A percentile compares a stretch with the other conserved stretches of the same genome.
Conservation (phyloP, 2,888 invertebrate species). For the Orthosia gracilis region DNA sequence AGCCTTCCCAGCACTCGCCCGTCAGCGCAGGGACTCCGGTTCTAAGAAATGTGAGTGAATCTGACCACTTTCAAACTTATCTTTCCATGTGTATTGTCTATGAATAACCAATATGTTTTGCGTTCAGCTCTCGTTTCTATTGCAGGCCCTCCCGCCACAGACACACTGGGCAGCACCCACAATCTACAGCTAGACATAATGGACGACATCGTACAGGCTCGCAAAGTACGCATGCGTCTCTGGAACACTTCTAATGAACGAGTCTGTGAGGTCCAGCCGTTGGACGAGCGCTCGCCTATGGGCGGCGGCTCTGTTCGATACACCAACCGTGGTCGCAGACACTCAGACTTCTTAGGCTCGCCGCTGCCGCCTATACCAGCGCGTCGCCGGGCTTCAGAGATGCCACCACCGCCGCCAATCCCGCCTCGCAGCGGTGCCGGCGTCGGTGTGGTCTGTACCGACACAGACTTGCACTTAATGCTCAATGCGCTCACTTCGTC, state of each 20-base stretch:
- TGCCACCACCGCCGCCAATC: conserved; percentile 91
- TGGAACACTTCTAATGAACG: conserved; percentile 96
- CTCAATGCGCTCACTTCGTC: conserved; percentile 95
- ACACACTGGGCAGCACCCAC: conserved; percentile 94
- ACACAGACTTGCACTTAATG: conserved; percentile 95
- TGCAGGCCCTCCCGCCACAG: conserved; percentile 93
- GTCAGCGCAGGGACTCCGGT: conserved; percentile 84
- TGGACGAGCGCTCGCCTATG: conserved; percentile 92
- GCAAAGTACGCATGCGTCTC: conserved; percentile 96
- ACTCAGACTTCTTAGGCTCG: conserved; percentile 93
- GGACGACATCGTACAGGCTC: conserved; percentile 96
- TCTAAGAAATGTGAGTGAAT: conserved; percentile 86
- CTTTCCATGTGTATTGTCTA: background rate
- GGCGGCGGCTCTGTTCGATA: conserved; percentile 91
- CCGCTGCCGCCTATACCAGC: conserved; percentile 92
- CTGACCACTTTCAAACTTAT: background rate
- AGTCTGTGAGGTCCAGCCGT: conserved; percentile 95
- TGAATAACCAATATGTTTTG: conserved; percentile 34
- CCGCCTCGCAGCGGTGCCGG: conserved; percentile 89
- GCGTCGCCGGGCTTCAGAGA: conserved; percentile 94
- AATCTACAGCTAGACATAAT: conserved; percentile 96
- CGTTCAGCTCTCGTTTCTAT: conserved; percentile 55
- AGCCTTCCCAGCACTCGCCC: conserved; percentile 92
- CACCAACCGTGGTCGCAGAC: conserved; percentile 92
- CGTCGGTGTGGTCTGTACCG: conserved; percentile 95